Base-by-base conservation (phyloP, 2,113 vertebrate genomes). In the Formicarius rufipectus region DNA sequence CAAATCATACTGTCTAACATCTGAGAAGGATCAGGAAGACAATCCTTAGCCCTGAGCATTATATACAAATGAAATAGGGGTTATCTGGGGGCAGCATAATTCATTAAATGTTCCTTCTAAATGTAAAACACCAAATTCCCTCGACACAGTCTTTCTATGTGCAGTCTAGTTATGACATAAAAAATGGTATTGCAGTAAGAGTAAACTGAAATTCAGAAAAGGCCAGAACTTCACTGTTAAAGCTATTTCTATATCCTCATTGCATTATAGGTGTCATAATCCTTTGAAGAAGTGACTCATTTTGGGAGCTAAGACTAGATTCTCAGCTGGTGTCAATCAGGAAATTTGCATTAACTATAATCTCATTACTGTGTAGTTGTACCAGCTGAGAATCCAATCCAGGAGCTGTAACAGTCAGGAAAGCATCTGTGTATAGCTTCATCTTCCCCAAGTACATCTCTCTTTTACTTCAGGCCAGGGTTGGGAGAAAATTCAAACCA, bases 61-160 rank as follows among this genome's bases (percentile, higher is more conserved):
- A 96, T 96, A 95, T 96, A 96, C 90, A 96, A 96, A 97, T 96
- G 95, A 97, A 97, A 97, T 96, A 96, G 96, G 87, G 96, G 95
- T 97, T 97, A 97, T 96, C 92, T 96, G 80, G 92, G 96, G 92
- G 93, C 95, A 96, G 77, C 90, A 60, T 93, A 96, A 97, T 97
- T 96, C 96, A 97, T 97, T 96, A 96, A 96, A 94, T 89, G 96
- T 95, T 96, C 94, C 77, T 72, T 97, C 96, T 95, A 97, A 97
- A 97, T 97, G 95, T 96, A 97, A 97, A 97, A 95, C 94, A 95
- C 86, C 90, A 87, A 92, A 96, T 95, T 97, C 96, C 96, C 96
- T 82, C 0, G 96, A 73, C 53, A 87, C 62, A 72, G 47, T 39
- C 81, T 96, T 95, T 87, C 49, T 45, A 84, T 94, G 93, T 76